These are phyloP conservation scores for Celastrina argiolus DNA, from an alignment of 2,888 invertebrate genomes.

Conservation along the genomic window DNA sequence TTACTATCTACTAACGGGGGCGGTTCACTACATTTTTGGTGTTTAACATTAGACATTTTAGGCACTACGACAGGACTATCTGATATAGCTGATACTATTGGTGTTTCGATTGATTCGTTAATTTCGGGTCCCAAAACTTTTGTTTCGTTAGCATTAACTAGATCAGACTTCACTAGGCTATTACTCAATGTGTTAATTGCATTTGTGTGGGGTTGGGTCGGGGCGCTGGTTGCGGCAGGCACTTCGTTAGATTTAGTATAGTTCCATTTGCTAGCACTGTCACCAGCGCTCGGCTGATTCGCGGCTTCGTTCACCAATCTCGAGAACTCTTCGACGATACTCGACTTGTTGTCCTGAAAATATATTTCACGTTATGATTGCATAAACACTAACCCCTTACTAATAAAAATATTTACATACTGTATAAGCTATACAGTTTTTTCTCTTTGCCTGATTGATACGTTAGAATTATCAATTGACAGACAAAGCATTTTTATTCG, in stretches of 20 bases:
- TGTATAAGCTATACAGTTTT: too few species aligned
- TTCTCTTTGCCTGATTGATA: too few species aligned
- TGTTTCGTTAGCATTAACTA: constrained; percentile 64
- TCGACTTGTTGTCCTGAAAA: constrained; percentile 49
- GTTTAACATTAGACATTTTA: constrained; percentile 69
- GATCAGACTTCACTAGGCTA: constrained; percentile 68
- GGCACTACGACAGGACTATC: constrained; percentile 82
- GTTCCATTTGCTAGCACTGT: constrained; percentile 52
- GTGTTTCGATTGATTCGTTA: constrained; percentile 71
- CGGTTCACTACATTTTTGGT: constrained; percentile 59
- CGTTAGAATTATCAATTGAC: too few species aligned
- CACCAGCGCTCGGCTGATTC: constrained; percentile 55
- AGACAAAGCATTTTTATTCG: too few species aligned
- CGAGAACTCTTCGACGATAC: constrained; percentile 67
- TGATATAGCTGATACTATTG: constrained; percentile 84
- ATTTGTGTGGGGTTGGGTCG: constrained; percentile 59
- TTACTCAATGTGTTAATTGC: constrained; percentile 65
- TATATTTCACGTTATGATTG: constrained; percentile 18
- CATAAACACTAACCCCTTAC: too few species aligned
- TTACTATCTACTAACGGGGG: constrained; percentile 61
- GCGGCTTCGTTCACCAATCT: constrained; percentile 67
- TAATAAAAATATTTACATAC: too few species aligned
- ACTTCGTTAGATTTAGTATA: constrained; percentile 53
- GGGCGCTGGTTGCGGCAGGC: constrained; percentile 48
- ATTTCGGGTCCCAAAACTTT: constrained; percentile 60